Evolutionary conservation across 2,888 invertebrate genomes (phyloP).

Genomic region (Microctonus aethiopoides): DNA sequence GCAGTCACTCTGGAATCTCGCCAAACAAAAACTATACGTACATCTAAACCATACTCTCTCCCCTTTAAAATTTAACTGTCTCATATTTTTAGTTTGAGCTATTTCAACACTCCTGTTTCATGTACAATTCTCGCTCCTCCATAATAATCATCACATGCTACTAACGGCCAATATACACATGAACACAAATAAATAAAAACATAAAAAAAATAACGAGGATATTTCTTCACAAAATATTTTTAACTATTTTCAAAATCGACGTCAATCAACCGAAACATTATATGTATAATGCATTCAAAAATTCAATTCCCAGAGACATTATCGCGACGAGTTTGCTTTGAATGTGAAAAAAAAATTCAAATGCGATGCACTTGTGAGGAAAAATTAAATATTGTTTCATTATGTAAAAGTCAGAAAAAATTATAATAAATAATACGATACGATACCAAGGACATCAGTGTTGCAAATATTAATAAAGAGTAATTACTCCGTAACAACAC

Average conservation of each 20-base stretch:
- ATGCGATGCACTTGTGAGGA: no score
- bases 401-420: slow-evolving; percentile 25
- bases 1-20: background rate
- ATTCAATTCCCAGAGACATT: no score
- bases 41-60: slow-evolving; percentile 46
- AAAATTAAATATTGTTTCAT: background rate
- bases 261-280: background rate
- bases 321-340: no score
- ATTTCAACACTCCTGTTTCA: slow-evolving; percentile 39
- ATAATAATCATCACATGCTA: slow-evolving; percentile 14
- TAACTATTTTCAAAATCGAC: slow-evolving; percentile 2
- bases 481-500: background rate
- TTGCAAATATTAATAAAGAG: background rate
- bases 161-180: background rate
- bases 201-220: slow-evolving; percentile 11
- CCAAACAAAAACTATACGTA: background rate
- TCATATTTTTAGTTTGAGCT: slow-evolving; percentile 54
- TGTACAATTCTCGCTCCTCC: slow-evolving; percentile 12
- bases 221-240: background rate
- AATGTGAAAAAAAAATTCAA: no score
- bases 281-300: no score
- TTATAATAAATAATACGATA: slow-evolving; percentile 8
- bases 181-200: slow-evolving; percentile 7
- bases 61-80: slow-evolving; percentile 44
- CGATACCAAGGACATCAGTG: background rate